A percentile compares a stretch with the other conserved stretches of the same genome.
Evolutionary conservation across 1,140 invertebrate species (phyloP).

Genomic region (Aphidius gifuensis): DNA sequence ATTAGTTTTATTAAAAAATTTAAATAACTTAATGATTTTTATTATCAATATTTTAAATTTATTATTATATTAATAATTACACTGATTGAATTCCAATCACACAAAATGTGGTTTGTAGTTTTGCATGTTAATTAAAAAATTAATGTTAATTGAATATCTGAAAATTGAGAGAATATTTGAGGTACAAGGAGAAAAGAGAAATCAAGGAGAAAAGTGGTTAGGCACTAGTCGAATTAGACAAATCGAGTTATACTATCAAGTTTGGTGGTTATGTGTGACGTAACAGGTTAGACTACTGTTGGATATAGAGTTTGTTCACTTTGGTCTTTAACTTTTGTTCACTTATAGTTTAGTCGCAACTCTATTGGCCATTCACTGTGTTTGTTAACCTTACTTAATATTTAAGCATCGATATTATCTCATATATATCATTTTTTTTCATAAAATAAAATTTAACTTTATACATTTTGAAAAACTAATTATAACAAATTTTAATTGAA

Average conservation of each 20-base stretch:
- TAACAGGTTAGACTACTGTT: constrained; percentile 20
- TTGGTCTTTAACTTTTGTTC: constrained; percentile 4
- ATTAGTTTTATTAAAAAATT: too few species aligned
- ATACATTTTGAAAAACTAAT: too few species aligned
- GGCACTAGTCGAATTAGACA: constrained; percentile 37
- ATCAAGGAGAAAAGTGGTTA: constrained; percentile 23
- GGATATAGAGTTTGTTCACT: constrained; percentile 1
- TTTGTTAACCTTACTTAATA: too few species aligned
- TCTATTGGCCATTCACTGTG: background rate
- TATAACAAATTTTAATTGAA: too few species aligned
- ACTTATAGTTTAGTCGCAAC: background rate
- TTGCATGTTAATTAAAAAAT: constrained; percentile 29
- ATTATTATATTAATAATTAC: too few species aligned
- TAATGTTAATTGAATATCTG: background rate
- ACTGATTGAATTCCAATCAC: too few species aligned
- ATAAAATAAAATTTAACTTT: too few species aligned
- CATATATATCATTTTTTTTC: too few species aligned
- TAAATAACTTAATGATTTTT: too few species aligned
- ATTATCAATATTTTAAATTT: too few species aligned
- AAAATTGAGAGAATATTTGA: constrained; percentile 28
- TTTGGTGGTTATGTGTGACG: constrained; percentile 18
- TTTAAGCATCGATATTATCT: too few species aligned
- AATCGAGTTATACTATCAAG: constrained; percentile 36
- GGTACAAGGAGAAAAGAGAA: background rate
- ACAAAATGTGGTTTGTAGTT: too few species aligned